phyloP scores from a whole-genome alignment of 2,797 vertebrate species.

The Acipenser oxyrinchus region DNA sequence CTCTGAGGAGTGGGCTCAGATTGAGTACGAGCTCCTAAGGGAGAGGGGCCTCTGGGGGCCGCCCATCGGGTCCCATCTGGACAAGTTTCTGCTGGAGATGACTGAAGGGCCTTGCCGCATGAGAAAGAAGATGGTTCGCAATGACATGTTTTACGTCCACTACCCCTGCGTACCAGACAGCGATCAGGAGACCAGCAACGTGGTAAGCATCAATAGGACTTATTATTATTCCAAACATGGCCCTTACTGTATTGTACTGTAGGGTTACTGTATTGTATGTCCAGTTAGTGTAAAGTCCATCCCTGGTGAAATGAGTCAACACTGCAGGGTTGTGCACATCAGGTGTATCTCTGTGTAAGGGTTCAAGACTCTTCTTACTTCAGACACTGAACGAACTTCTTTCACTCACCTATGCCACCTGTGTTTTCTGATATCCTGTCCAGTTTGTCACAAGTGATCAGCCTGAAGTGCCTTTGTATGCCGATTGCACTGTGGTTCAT shows the following conservation, averaged over 20 bases:
- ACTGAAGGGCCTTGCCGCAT: slow-evolving; percentile 95
- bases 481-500: slow-evolving; percentile 51
- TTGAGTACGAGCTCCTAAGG: slow-evolving; percentile 85
- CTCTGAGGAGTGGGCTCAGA: slow-evolving; percentile 88
- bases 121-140: slow-evolving; percentile 98
- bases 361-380: too few species aligned
- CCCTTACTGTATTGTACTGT: too few species aligned
- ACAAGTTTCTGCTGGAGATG: slow-evolving; percentile 98
- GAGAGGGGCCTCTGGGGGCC: slow-evolving; percentile 94
- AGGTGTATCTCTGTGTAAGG: too few species aligned
- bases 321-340: too few species aligned
- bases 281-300: too few species aligned
- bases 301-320: too few species aligned
- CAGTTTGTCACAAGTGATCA: slow-evolving; percentile 64
- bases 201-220: slow-evolving; percentile 53
- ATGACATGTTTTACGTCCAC: slow-evolving; percentile 97
- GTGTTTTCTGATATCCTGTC: slow-evolving; percentile 50
- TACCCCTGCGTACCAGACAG: slow-evolving; percentile 87
- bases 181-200: slow-evolving; percentile 70
- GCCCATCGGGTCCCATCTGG: slow-evolving; percentile 90
- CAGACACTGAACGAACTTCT: too few species aligned
- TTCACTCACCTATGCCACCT: neutral
- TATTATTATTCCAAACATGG: neutral
- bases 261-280: too few species aligned
- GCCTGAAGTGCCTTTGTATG: slow-evolving; percentile 47